Conservation (phyloP, 2,888 invertebrate species). For the Cephus sareptanus region DNA sequence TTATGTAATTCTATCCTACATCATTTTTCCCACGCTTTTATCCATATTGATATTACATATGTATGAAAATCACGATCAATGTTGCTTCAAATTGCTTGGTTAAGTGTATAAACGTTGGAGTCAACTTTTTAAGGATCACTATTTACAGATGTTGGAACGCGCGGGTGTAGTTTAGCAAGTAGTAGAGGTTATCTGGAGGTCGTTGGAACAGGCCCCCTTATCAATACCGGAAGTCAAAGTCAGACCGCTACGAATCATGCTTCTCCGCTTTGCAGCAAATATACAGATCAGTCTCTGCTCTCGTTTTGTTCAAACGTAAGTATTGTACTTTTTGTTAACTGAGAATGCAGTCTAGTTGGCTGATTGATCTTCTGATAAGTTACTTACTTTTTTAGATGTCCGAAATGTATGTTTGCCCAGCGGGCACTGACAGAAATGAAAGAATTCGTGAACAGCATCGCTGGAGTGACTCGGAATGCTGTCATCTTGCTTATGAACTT, state of each 20-base stretch:
- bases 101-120: background rate
- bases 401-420: conserved; percentile 33
- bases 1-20: background rate
- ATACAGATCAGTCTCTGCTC: conserved; percentile 55
- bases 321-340: conserved; percentile 8
- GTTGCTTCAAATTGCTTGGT: background rate
- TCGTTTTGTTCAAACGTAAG: conserved; percentile 59
- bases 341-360: background rate
- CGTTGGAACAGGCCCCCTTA: conserved; percentile 38
- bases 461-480: conserved; percentile 62
- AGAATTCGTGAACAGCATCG: conserved; percentile 50
- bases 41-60: background rate
- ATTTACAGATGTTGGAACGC: conserved; percentile 51
- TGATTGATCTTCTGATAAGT: background rate
- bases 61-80: background rate
- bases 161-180: conserved; percentile 58
- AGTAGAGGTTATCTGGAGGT: conserved; percentile 55
- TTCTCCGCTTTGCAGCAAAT: conserved; percentile 51
- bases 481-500: conserved; percentile 57
- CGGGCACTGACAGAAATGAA: conserved; percentile 25
- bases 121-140: background rate
- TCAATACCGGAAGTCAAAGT: conserved; percentile 27
- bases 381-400: conserved; percentile 34
- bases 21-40: conserved; percentile 1
- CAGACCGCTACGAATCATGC: conserved; percentile 38